Percentiles rank a stretch among this genome's conserved stretches.
Conservation (phyloP, 1,140 invertebrate species). For the Nasonia giraulti region DNA sequence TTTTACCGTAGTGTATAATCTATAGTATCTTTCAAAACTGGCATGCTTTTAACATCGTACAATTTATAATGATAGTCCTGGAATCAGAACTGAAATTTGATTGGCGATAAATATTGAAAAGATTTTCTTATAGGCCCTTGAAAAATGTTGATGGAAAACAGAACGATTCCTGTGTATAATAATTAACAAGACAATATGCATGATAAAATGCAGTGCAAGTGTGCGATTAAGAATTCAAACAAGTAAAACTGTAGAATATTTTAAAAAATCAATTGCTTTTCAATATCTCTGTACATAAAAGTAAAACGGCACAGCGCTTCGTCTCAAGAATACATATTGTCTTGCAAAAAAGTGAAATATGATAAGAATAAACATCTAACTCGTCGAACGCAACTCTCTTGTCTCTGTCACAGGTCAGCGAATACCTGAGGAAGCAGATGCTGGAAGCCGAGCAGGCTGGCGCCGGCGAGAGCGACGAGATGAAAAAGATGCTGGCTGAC, state of each 20-base stretch:
- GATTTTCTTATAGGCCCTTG: conserved; percentile 35
- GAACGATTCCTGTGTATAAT: conserved; percentile 34
- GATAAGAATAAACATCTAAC: background rate
- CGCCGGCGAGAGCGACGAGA: conserved; percentile 81
- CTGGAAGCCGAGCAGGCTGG: conserved; percentile 80
- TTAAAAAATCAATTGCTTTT: background rate
- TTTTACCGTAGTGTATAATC: conserved; percentile 15
- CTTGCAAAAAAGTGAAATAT: background rate
- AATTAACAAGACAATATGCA: conserved; percentile 8
- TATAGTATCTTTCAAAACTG: conserved; percentile 1
- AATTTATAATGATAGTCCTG: background rate
- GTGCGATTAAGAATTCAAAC: background rate
- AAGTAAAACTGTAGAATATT: background rate
- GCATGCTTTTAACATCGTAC: conserved; percentile 43
- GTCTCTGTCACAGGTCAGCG: conserved; percentile 83
- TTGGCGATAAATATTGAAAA: background rate
- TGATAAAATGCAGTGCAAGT: background rate
- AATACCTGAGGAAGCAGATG: conserved; percentile 94
- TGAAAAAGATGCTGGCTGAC: conserved; percentile 90
- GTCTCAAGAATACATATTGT: background rate
- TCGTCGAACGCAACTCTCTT: background rate
- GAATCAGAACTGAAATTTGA: background rate
- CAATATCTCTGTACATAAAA: no score
- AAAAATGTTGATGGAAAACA: conserved; percentile 43
- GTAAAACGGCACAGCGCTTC: no score